A percentile compares a stretch with the other conserved stretches of the same genome.
phyloP scores from a whole-genome alignment of 2,888 invertebrate genomes.

The Drosophila nr. perissopoda region DNA sequence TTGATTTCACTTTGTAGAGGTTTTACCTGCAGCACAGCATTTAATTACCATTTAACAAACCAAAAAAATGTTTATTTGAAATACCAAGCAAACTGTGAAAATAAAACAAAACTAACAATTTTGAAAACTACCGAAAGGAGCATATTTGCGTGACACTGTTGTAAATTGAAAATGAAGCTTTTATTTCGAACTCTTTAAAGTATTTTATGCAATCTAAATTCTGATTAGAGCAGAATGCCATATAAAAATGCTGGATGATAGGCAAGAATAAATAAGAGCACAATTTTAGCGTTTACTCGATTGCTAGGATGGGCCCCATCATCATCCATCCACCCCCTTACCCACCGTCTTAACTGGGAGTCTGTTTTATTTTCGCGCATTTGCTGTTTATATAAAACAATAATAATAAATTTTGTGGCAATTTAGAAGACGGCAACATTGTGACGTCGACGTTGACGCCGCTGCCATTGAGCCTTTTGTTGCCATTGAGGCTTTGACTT shows the following conservation, averaged over 20 bases:
- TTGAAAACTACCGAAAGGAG: slow-evolving; percentile 22
- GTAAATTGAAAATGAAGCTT: slow-evolving; percentile 9
- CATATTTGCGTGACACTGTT: slow-evolving; percentile 32
- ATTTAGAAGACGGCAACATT: slow-evolving; percentile 47
- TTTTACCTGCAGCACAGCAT: slow-evolving; percentile 1
- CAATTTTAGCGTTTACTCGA: slow-evolving; percentile 27
- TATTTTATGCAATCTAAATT: slow-evolving; percentile 22
- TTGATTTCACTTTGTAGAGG: slow-evolving; percentile 1
- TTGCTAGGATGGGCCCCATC: slow-evolving; percentile 12
- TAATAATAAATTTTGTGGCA: slow-evolving; percentile 76
- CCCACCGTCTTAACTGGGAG: neutral
- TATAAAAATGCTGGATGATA: slow-evolving; percentile 26
- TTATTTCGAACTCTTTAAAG: slow-evolving; percentile 13
- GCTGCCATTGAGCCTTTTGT: slow-evolving; percentile 52
- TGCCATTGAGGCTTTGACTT: slow-evolving; percentile 55
- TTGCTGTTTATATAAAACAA: slow-evolving; percentile 73
- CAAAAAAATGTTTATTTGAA: neutral
- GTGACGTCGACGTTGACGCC: slow-evolving; percentile 12
- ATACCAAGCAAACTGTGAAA: slow-evolving; percentile 23
- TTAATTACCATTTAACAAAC: slow-evolving; percentile 3
- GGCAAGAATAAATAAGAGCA: slow-evolving; percentile 33
- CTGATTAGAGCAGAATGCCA: slow-evolving; percentile 7
- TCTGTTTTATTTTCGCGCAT: slow-evolving; percentile 69
- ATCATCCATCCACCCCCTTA: neutral
- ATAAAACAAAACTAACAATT: slow-evolving; percentile 21